Conservation (phyloP, 1,140 invertebrate species). For the Sycobia sp. region DNA sequence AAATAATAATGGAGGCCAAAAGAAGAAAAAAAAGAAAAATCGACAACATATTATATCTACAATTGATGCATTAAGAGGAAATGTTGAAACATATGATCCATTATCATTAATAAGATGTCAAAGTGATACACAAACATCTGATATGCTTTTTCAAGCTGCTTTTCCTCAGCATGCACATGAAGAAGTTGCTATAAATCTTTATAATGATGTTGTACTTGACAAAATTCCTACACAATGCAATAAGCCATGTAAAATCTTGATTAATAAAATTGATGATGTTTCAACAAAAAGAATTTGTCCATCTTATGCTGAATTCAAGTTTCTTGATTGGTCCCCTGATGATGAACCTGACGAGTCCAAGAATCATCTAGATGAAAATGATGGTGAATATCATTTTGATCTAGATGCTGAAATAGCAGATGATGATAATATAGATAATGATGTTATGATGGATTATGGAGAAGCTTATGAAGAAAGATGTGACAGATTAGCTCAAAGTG, state of each 20-base stretch:
- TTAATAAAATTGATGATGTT: slow-evolving; percentile 27
- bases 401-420: slow-evolving; percentile 47
- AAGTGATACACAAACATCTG: slow-evolving; percentile 51
- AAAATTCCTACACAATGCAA: slow-evolving; percentile 10
- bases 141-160: slow-evolving; percentile 49
- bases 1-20: slow-evolving; percentile 42
- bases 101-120: slow-evolving; percentile 42
- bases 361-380: slow-evolving; percentile 21
- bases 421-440: slow-evolving; percentile 33
- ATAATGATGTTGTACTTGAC: slow-evolving; percentile 45
- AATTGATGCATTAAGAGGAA: slow-evolving; percentile 55
- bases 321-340: slow-evolving; percentile 45
- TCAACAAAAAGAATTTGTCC: slow-evolving; percentile 35
- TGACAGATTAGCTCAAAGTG: slow-evolving; percentile 21
- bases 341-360: slow-evolving; percentile 39
- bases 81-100: slow-evolving; percentile 50
- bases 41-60: slow-evolving; percentile 48
- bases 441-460: slow-evolving; percentile 34
- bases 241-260: slow-evolving; percentile 2
- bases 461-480: slow-evolving; percentile 37
- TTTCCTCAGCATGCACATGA: slow-evolving; percentile 47
- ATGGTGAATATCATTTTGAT: slow-evolving; percentile 50
- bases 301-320: slow-evolving; percentile 44
- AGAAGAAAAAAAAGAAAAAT: slow-evolving; percentile 48
- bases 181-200: slow-evolving; percentile 40